Evolutionary conservation across 1,140 invertebrate species (phyloP).

Genomic region (Leptoteleia sp.): DNA sequence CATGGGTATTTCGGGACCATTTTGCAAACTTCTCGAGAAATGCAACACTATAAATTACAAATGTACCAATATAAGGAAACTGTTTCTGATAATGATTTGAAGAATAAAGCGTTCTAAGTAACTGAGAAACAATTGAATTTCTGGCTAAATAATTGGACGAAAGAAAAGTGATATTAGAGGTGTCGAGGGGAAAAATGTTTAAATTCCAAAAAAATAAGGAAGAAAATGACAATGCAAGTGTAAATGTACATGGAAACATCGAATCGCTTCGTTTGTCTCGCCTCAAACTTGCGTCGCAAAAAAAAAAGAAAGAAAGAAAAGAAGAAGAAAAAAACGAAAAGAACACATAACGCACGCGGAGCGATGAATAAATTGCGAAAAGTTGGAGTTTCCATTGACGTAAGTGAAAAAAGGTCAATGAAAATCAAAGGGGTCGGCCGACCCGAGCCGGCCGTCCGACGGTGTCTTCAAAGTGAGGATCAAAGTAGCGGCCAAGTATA

Average conservation of each 20-base stretch:
- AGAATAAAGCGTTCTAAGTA: too few species aligned
- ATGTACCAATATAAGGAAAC: too few species aligned
- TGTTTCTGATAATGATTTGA: too few species aligned
- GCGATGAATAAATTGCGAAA: slow-evolving; percentile 53
- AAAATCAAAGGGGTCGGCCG: slow-evolving; percentile 45
- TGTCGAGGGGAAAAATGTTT: neutral
- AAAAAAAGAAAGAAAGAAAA: too few species aligned
- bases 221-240: too few species aligned
- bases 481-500: slow-evolving; percentile 68
- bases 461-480: slow-evolving; percentile 69
- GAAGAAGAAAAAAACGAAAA: slow-evolving; percentile 31
- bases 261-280: neutral
- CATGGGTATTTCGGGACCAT: too few species aligned
- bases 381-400: slow-evolving; percentile 33
- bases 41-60: too few species aligned
- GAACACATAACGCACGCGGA: slow-evolving; percentile 13
- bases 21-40: too few species aligned
- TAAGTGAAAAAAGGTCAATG: slow-evolving; percentile 56
- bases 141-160: too few species aligned
- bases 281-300: neutral
- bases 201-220: neutral
- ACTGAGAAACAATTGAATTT: too few species aligned
- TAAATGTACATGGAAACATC: slow-evolving; percentile 1
- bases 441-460: slow-evolving; percentile 31
- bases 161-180: too few species aligned